Evolutionary conservation across 2,888 invertebrate species (phyloP).

Genomic region (Malacosoma neustria): DNA sequence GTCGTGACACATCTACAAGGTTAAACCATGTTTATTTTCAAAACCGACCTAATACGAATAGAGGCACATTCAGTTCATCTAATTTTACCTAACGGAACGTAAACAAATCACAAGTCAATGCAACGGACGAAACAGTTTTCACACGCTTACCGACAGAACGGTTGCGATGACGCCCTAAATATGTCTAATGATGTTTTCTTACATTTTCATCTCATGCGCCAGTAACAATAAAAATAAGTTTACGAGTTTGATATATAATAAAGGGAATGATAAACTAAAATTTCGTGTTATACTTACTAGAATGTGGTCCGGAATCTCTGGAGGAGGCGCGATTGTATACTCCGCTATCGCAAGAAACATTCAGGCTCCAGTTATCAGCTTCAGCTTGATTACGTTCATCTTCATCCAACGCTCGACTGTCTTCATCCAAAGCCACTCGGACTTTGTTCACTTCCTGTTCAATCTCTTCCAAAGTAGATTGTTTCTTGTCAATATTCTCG

Average conservation of each 20-base stretch:
- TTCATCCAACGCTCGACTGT: conserved; percentile 63
- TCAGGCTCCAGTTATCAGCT: conserved; percentile 67
- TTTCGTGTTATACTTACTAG: conserved; percentile 43
- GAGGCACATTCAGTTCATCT: conserved; percentile 56
- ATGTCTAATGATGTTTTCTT: conserved; percentile 39
- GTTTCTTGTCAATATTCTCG: conserved; percentile 52
- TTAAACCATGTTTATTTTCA: conserved; percentile 65
- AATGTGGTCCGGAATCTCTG: conserved; percentile 69
- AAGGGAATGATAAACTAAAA: conserved; percentile 19
- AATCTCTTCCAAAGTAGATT: conserved; percentile 63
- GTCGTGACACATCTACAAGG: conserved; percentile 61
- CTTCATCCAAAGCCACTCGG: conserved; percentile 63
- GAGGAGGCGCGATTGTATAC: conserved; percentile 76
- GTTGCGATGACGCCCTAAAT: conserved; percentile 46
- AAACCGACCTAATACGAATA: conserved; percentile 65
- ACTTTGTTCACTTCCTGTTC: conserved; percentile 69
- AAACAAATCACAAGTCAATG: conserved; percentile 62
- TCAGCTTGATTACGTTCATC: conserved; percentile 61
- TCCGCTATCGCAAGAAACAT: conserved; percentile 74
- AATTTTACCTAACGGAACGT: conserved; percentile 65
- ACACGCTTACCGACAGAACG: conserved; percentile 44
- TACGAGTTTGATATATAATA: conserved; percentile 35
- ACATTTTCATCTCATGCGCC: conserved; percentile 27
- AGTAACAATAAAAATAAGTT: conserved; percentile 49
- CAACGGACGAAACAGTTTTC: conserved; percentile 40